These are phyloP conservation scores for Nycticebus coucang DNA, from an alignment of 2,113 vertebrate genomes.

Conservation along the genomic window DNA sequence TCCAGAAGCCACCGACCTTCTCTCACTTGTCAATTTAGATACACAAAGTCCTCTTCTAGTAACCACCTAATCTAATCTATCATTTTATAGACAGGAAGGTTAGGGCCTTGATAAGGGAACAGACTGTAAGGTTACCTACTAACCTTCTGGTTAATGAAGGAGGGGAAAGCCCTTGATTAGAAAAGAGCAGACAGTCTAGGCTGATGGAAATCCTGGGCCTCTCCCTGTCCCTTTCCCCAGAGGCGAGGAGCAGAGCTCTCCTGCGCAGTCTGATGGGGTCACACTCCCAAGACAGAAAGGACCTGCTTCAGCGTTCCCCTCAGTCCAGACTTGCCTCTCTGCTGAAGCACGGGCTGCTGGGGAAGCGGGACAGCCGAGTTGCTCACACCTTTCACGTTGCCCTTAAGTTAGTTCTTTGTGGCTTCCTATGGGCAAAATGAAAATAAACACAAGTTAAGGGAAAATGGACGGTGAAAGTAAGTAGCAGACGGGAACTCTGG, in stretches of 20 bases:
- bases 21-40: neutral
- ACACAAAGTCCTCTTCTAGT: neutral
- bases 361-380: neutral
- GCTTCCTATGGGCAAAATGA: conserved; percentile 16
- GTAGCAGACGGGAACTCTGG: neutral
- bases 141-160: neutral
- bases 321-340: neutral
- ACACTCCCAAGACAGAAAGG: neutral
- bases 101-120: neutral
- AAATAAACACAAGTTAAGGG: conserved; percentile 45
- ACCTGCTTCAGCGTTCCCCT: too few relatives aligned
- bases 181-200: neutral
- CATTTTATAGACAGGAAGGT: neutral
- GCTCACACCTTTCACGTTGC: neutral
- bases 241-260: neutral
- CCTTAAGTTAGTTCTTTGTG: conserved; percentile 49
- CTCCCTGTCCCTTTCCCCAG: neutral
- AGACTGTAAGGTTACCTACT: neutral
- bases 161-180: neutral
- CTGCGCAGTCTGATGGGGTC: neutral
- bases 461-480: neutral
- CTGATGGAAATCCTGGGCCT: too few relatives aligned
- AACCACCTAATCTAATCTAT: too few relatives aligned
- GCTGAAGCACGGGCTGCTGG: neutral
- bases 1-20: neutral